Conservation (phyloP, 2,797 vertebrate genomes). For the Alosa sapidissima region DNA sequence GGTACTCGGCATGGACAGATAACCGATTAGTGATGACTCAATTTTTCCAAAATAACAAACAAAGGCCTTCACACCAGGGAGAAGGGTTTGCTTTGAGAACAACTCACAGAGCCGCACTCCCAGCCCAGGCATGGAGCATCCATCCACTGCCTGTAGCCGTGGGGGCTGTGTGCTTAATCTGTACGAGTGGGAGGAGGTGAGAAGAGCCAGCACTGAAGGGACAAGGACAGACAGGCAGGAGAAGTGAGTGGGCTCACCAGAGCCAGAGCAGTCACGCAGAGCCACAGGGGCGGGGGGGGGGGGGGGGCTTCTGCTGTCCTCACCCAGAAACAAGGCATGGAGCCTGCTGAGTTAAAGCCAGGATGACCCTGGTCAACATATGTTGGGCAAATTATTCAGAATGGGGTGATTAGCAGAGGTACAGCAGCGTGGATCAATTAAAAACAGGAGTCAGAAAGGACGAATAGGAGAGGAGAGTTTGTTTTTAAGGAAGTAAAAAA, state of each 20-base stretch:
- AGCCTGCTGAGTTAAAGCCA: not conserved
- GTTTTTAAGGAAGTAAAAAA: not conserved
- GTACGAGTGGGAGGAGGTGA: slow-evolving; percentile 31
- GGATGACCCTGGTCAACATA: not conserved
- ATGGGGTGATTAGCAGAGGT: not conserved
- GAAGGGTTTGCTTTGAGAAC: not conserved
- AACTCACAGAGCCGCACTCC: not conserved
- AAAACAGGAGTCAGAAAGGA: not conserved
- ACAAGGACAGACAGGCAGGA: slow-evolving; percentile 19
- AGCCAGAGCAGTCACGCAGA: slow-evolving; percentile 21
- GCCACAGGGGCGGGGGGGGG: not conserved
- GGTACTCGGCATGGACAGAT: not conserved
- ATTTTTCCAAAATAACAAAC: not conserved
- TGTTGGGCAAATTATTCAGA: not conserved
- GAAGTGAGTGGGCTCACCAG: not conserved
- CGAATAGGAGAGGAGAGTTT: not conserved
- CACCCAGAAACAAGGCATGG: not conserved
- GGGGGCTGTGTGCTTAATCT: slow-evolving; percentile 23
- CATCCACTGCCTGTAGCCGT: not conserved
- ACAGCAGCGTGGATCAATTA: not conserved
- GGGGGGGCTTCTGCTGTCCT: not conserved
- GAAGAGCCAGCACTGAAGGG: slow-evolving; percentile 25
- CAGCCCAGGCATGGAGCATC: slow-evolving; percentile 1
- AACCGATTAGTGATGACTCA: not conserved
- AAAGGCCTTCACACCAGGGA: not conserved